A percentile compares a stretch with the other conserved stretches of the same genome.
phyloP scores from a whole-genome alignment of 2,797 vertebrate genomes.

The Fistularia tabacaria region DNA sequence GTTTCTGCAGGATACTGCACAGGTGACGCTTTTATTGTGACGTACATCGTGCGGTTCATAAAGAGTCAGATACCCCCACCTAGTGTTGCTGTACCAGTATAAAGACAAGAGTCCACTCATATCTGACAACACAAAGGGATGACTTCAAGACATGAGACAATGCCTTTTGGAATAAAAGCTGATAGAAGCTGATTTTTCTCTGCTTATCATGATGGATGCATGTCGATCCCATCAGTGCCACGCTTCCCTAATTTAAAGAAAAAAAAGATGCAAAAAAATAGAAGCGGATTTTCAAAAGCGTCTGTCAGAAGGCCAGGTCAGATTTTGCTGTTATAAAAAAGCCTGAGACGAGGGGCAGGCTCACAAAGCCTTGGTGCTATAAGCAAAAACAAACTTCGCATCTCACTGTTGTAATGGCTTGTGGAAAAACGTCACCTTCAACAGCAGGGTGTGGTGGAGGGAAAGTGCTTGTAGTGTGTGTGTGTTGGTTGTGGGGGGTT shows the following conservation, averaged over 20 bases:
- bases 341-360: conserved; percentile 29
- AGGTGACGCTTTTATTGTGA: background rate
- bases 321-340: conserved; percentile 33
- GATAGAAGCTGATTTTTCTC: background rate
- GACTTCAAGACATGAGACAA: conserved; percentile 5
- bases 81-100: conserved; percentile 36
- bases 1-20: too few species aligned
- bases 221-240: too few species aligned
- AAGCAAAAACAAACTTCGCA: conserved; percentile 59
- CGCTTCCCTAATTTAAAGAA: too few species aligned
- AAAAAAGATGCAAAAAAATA: too few species aligned
- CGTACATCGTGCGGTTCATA: conserved; percentile 10
- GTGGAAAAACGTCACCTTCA: conserved; percentile 62
- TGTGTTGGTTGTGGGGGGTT: conserved; percentile 15
- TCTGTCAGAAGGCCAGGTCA: background rate
- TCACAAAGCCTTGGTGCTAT: conserved; percentile 32
- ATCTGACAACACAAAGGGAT: too few species aligned
- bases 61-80: conserved; percentile 63
- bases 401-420: conserved; percentile 48
- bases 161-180: conserved; percentile 1
- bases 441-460: conserved; percentile 28
- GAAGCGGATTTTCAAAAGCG: too few species aligned
- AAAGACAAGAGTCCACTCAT: conserved; percentile 24
- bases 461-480: conserved; percentile 16
- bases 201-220: too few species aligned